Base-by-base conservation (phyloP, 2,113 vertebrate genomes). In the Corydoras maculifer region DNA sequence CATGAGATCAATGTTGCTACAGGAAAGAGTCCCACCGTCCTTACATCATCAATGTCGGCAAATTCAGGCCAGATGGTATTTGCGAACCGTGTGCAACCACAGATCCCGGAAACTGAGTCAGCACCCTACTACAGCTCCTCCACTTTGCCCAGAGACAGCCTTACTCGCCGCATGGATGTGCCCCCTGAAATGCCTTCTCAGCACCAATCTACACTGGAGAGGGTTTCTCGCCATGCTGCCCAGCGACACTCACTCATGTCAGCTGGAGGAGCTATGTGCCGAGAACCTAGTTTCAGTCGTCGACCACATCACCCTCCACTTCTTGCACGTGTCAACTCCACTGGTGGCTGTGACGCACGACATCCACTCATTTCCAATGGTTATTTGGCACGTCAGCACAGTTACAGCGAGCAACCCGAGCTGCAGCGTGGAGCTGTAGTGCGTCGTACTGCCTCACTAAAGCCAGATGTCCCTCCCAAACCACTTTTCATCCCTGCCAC, bases 141-240 rank as follows among this genome's bases (percentile, higher is more conserved):
- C 67, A 91, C 91, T 0, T 81, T 93, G 11, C 90, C 91, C 0
- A 82, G 91, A 58, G 92, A 94, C 78, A 88, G 92, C 62, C 88
- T 91, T 32, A 93, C 92, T 0, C 85, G 92, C 13, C 84, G 93
- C 77, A 90, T 94, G 86, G 94, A 95, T 25, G 87, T 94, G 3
- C 93, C 93, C 1, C 93, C 93, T 0, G 93, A 93, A 53, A 86
- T 87, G 2, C 85, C 87, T 0, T 66, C 76, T 15, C 77, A 89
- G 32, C 77, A 89, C 63, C 89, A 87, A 72, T 87, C 89, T 58
- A 90, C 89, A 12, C 75, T 89, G 68, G 90, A 91, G 68, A 86
- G 90, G 75, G 84, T 77, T 10, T 78, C 83, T 2, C 78, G 90
- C 69, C 90, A 88, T 62, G 80, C 88, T 2, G 82, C 86, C 12